Evolutionary conservation across 1,140 invertebrate genomes (phyloP), one percentile per base, ranked within the genome.

Genomic region (Copidosoma floridanum): DNA sequence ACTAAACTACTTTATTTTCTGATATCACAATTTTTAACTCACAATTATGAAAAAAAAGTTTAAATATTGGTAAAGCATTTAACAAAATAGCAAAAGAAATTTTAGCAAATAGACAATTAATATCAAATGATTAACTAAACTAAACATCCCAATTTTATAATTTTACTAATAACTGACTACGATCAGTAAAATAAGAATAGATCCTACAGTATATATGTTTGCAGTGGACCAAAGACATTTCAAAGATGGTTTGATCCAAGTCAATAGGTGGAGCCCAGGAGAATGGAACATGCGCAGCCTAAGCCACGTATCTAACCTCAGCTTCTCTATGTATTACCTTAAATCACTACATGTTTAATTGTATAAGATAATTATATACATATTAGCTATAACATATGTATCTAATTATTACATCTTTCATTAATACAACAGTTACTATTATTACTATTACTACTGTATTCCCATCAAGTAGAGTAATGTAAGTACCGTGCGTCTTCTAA

Each of bases 231-330:
- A 62, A 57, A 63, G 50, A 52, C 29, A 77, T 77, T 75, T 75
- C 75, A 78, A 77, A 77, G 78, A 78, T 74, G 78, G 78, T 79
- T 79, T 79, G 78, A 79, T 78, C 74, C 77, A 76, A 79, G 76
- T 78, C 77, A 76, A 71, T 79, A 81, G 79, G 79, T 81, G 79
- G 79, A 79, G 76, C 75, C 76, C 71, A 61, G 77, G 71, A 77
- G 74, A 79, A 68, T 74, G 74, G 73, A 77, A 73, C 69, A 74
- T 67, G 74, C 71, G 76, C 79, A 78, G 79, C 73, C 72, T 76
- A 79, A 81, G 78, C 78, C 79, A 81, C 79, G 79, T 81, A 81
- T 80, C 79, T 80, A 80, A 79, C 74, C 75, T 79, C 76, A 79
- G 77, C 78, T 81, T 76, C 76, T 79, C 75, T 79, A 77, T 79